Conservation (phyloP, 2,888 invertebrate species). For the Eledona agricola region DNA sequence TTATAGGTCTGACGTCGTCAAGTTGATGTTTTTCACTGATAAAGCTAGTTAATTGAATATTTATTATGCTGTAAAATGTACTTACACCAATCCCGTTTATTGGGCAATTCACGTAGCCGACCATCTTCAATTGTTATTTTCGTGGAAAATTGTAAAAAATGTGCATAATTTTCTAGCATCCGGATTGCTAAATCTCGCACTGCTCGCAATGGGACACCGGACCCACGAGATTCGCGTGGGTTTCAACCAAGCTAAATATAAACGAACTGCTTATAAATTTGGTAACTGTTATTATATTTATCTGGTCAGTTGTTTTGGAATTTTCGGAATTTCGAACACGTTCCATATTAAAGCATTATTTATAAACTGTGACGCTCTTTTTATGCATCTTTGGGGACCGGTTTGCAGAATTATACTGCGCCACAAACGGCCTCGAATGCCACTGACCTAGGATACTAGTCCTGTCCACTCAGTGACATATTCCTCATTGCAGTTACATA, state of each 20-base stretch:
- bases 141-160: too few relatives aligned
- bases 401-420: conserved; percentile 19
- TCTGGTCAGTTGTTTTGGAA: conserved; percentile 21
- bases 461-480: too few relatives aligned
- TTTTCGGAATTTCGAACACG: conserved; percentile 31
- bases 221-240: conserved; percentile 19
- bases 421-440: conserved; percentile 28
- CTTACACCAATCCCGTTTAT: conserved; percentile 48
- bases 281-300: conserved; percentile 30
- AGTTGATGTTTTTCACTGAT: conserved; percentile 50
- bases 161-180: too few relatives aligned
- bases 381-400: conserved; percentile 28
- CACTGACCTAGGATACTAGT: conserved; percentile 29
- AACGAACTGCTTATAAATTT: conserved; percentile 20
- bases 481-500: too few relatives aligned
- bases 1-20: conserved; percentile 53
- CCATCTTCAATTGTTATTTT: too few relatives aligned
- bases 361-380: conserved; percentile 20
- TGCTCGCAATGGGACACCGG: conserved; percentile 10
- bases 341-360: conserved; percentile 20
- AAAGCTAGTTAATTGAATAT: conserved; percentile 39
- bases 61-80: conserved; percentile 43
- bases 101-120: too few relatives aligned
- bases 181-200: neutral
- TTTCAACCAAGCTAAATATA: conserved; percentile 8